Percentiles rank a stretch among this genome's conserved stretches.
phyloP scores from a whole-genome alignment of 2,888 invertebrate genomes.

The Agonum fuliginosum region DNA sequence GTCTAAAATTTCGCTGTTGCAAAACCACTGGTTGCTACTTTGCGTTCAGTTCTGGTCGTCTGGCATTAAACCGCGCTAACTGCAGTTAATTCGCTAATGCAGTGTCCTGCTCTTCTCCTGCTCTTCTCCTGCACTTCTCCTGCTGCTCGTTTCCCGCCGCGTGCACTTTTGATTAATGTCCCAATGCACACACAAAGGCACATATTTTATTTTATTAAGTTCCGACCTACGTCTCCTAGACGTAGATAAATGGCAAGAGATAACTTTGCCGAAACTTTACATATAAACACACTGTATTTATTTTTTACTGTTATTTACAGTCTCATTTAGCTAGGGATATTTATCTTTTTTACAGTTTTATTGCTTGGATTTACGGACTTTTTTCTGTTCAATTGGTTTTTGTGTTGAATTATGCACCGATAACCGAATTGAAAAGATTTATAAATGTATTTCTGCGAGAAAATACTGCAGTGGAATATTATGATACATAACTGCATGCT shows the following conservation, averaged over 20 bases:
- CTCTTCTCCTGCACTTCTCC: no score
- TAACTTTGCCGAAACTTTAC: conserved; percentile 7
- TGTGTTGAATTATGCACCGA: conserved; percentile 31
- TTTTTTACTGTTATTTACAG: conserved; percentile 16
- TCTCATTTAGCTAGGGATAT: conserved; percentile 22
- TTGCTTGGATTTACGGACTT: conserved; percentile 36
- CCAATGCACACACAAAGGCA: conserved; percentile 49
- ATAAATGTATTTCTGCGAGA: background rate
- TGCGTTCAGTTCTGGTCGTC: background rate
- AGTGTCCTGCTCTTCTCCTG: no score
- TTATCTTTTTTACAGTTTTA: conserved; percentile 39
- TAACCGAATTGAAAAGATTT: conserved; percentile 30
- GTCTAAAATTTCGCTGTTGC: no score
- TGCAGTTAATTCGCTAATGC: conserved; percentile 59
- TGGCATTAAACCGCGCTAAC: conserved; percentile 44
- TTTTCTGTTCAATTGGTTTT: conserved; percentile 35
- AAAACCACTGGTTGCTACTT: no score
- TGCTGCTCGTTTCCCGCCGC: background rate
- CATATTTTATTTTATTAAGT: conserved; percentile 57
- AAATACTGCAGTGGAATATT: background rate
- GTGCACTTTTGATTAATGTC: conserved; percentile 56
- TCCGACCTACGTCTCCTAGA: conserved; percentile 36
- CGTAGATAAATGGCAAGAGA: conserved; percentile 49
- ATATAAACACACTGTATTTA: background rate
- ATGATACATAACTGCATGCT: no score